Conservation (phyloP, 2,888 invertebrate genomes). For the Galeruca laticollis region DNA sequence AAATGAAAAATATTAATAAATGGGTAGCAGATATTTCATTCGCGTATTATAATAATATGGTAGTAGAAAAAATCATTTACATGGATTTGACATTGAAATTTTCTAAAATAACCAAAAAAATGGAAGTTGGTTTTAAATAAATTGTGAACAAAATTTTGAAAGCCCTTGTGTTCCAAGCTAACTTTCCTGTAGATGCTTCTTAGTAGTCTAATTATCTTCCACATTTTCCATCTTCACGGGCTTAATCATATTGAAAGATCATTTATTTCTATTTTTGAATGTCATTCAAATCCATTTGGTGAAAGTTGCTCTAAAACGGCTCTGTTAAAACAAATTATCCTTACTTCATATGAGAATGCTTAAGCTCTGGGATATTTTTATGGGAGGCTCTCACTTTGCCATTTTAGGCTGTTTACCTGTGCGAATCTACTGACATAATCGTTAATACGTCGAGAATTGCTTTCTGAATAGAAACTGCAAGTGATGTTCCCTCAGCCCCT, state of each 20-base stretch:
- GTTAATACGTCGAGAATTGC: constrained; percentile 26
- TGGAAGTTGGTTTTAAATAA: too few relatives aligned
- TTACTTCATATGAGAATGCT: background rate
- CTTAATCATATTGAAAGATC: background rate
- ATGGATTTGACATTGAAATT: too few relatives aligned
- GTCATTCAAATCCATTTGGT: background rate
- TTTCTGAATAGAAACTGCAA: constrained; percentile 10
- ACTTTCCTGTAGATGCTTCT: too few relatives aligned
- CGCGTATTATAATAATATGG: too few relatives aligned
- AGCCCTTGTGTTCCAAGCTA: too few relatives aligned
- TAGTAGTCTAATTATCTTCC: too few relatives aligned
- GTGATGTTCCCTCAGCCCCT: background rate
- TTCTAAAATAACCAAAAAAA: too few relatives aligned
- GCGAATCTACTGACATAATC: constrained; percentile 20
- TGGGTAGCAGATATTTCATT: too few relatives aligned
- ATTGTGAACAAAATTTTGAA: too few relatives aligned
- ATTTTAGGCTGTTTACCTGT: constrained; percentile 22
- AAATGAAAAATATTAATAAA: too few relatives aligned
- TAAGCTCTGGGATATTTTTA: constrained; percentile 9
- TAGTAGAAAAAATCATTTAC: too few relatives aligned
- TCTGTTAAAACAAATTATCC: background rate
- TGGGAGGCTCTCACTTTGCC: background rate
- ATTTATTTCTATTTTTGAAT: background rate
- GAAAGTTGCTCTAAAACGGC: background rate
- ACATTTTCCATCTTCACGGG: too few relatives aligned